Base-by-base conservation (phyloP, 2,888 invertebrate species). In the Cecidostiba fungosa region DNA sequence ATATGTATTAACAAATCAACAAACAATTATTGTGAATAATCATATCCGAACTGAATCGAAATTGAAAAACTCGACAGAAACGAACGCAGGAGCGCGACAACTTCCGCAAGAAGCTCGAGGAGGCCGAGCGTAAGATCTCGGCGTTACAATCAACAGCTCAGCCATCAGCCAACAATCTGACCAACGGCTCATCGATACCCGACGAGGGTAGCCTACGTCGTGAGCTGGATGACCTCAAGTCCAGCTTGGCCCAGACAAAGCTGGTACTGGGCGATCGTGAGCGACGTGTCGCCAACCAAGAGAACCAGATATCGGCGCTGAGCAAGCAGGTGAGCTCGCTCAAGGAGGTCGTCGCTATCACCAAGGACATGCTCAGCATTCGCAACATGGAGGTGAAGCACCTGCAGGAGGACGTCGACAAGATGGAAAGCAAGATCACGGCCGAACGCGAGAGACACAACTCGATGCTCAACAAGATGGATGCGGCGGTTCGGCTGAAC, bases 321-420 rank as follows among this genome's bases (percentile, higher is more conserved):
- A 95, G 94, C 43, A 95, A 95, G 10, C 97, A 97, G 92, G 96
- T 97, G 10, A 94, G 95, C 69, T 97, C 97, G 0, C 94, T 97
- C 50, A 97, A 97, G 91, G 97, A 97, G 91, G 97, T 97, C 72
- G 95, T 97, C n/a, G 93, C 94, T 14, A 97, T 97, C 85, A 97
- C 97, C 2, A 97, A 97, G 92, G 97, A 97, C 89, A 94, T 97
- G 90, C 92, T 97, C 32, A 96, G 96, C 90, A 96, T 97, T 74
- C 95, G 97, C 87, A 97, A 96, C 90, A 94, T 96, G 82, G 97
- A 97, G 94, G 95, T 97, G 26, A 96, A 96, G 84, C 97, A 97
- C 92, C 95, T 97, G 91, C 95, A 96, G 95, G 94, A 95, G 80
- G 95, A 97, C 89, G 94, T 97, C 85, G 94, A 96, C 89, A 94